Base-by-base conservation (phyloP, 53 echinoderm and acorn worm species). In the Echinometra lucunter region DNA sequence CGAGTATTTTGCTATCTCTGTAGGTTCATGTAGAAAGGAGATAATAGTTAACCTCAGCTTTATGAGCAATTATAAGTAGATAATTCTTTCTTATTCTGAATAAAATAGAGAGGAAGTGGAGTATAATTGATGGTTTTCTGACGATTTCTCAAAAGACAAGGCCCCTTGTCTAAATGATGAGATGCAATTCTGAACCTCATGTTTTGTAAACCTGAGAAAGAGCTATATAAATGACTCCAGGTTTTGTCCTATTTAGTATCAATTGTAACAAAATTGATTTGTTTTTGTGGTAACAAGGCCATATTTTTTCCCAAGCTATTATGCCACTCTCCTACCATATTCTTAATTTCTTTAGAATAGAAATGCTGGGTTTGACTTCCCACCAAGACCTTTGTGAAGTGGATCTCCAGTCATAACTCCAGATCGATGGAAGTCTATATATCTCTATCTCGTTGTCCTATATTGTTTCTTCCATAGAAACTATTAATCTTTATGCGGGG, bases 221-320 rank as follows among this genome's bases (percentile, higher is more conserved):
- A 91, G 44, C 66, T 44, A 67, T 45, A 91, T 69, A 91, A 69
- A 91, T 16, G 70, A 91, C 30, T 60, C 63, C 11, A 1, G 67
- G 40, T 67, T 91, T 69, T 66, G 67, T 69, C 37, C 70, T 70
- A 28, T 91, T 91, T 44, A n/a, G 45, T 42, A 25, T 44, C 70
- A 69, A 12, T 91, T 45, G 70, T 66, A 30, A 74, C 78, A 74
- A 75, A 94, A 83, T 83, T 94, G 83, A 63, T 83, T 94, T 83
- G 66, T 83, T 92, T 92, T 92, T 74, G 80, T 92, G 93, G 93
- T 83, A 83, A 94, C 94, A 83, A 94, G 94, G 94, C 82, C 94
- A 28, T 83, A 83, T 63, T 63, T 60, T 81, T 83, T 44, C 66
- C 82, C 60, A 16, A 30, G 75, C 58, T 83, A 60, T 94, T 94